Base-by-base conservation (phyloP, 2,113 vertebrate species). In the Bostrychus sinensis region DNA sequence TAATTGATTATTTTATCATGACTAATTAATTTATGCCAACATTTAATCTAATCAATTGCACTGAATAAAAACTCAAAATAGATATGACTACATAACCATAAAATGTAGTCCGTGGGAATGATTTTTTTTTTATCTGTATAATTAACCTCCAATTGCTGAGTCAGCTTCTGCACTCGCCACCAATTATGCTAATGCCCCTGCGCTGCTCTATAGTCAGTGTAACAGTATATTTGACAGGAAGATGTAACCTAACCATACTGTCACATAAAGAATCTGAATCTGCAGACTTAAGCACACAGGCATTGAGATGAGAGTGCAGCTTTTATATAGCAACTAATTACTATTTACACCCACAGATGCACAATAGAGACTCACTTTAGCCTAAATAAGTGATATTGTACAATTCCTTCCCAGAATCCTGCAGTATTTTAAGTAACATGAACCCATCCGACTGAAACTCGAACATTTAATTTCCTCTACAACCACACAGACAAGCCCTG, bases 391-490 rank as follows among this genome's bases (percentile, higher is more conserved):
- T 17, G 26, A 70, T 60, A 62, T 23, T 54, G 11, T 53, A 72
- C 66, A 70, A 48, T 5, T 0, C 66, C 56, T 66, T 78, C 41
- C 50, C 53, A 56, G 48, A 83, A 70, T 50, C 34, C 25, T 63
- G 48, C 55, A 55, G 58, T 56, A 66, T 80, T 86, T 80, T 74
- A 51, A 60, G 67, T 36, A 66, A 72, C 62, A 28, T 51, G 45
- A 72, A 77, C 62, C 65, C 51, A 38, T 38, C 69, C 68, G 14
- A 46, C 69, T 77, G 66, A 46, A 82, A 82, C 75, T 59, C n/a
- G 73, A 86, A 81, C 65, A 70, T 89, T 72, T 87, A 4, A 88
- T 91, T 90, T 92, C 82, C 80, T 91, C 72, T 63, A 53, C 19
- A 67, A 32, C 54, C 19, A 64, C 17, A 70, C 70, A 63, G 23